Conservation (phyloP, 1,140 invertebrate genomes). For the Bombus polaris region DNA sequence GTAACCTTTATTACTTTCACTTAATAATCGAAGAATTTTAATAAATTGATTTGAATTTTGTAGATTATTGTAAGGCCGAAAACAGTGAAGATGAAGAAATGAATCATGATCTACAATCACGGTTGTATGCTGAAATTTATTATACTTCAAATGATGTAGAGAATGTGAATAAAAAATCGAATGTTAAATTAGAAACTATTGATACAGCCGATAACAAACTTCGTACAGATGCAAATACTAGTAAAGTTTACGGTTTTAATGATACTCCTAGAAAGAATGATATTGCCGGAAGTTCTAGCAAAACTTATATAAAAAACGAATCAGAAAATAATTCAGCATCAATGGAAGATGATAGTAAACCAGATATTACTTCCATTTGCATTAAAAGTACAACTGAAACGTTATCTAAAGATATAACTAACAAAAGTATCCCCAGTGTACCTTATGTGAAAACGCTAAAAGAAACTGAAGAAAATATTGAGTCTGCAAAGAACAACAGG, state of each 20-base stretch:
- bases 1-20: slow-evolving; percentile 8
- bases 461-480: background rate
- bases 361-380: background rate
- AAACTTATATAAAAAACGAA: background rate
- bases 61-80: slow-evolving; percentile 54
- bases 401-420: background rate
- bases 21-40: background rate
- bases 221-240: too few species aligned
- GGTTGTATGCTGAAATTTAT: slow-evolving; percentile 74
- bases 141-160: slow-evolving; percentile 45
- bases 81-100: slow-evolving; percentile 53
- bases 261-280: background rate
- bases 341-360: slow-evolving; percentile 14
- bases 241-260: background rate
- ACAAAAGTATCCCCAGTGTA: background rate
- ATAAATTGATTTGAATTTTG: background rate
- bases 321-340: background rate
- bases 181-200: background rate
- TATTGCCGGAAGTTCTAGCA: too few species aligned
- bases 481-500: background rate
- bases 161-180: background rate
- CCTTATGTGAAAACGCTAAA: background rate
- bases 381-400: background rate
- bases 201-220: background rate
- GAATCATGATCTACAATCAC: slow-evolving; percentile 68